These are phyloP conservation scores for Pomacea maculata DNA, from an alignment of 1,140 invertebrate genomes.

Conservation along the genomic window DNA sequence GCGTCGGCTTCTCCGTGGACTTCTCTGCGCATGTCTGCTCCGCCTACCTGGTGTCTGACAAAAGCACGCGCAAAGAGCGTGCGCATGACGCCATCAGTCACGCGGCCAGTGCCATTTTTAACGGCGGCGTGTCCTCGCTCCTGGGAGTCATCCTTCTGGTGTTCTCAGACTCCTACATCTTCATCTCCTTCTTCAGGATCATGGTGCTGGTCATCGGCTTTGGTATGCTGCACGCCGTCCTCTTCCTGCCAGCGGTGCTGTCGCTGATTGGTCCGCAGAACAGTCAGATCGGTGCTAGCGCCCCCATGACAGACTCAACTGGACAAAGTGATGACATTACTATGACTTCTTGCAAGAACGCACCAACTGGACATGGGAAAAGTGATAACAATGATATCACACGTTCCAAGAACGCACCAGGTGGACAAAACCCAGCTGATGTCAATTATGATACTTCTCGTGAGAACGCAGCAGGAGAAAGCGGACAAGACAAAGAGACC, in stretches of 20 bases:
- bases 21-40: slow-evolving; percentile 98
- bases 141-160: slow-evolving; percentile 87
- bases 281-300: no score
- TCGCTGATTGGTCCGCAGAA: slow-evolving; percentile 68
- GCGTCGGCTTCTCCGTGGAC: slow-evolving; percentile 97
- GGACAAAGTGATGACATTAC: no score
- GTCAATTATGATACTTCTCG: no score
- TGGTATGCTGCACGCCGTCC: slow-evolving; percentile 91
- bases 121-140: slow-evolving; percentile 94
- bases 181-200: slow-evolving; percentile 97
- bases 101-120: slow-evolving; percentile 91
- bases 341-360: no score
- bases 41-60: slow-evolving; percentile 87
- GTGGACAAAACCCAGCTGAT: no score
- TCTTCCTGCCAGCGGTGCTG: slow-evolving; percentile 89
- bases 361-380: no score
- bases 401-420: no score
- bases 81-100: slow-evolving; percentile 88
- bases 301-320: no score
- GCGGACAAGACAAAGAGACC: no score
- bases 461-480: no score
- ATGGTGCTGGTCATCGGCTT: slow-evolving; percentile 95
- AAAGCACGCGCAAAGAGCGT: slow-evolving; percentile 68
- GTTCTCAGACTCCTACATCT: slow-evolving; percentile 93
- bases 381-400: no score